phyloP scores from a whole-genome alignment of 2,797 vertebrate species.

The Esox masquinongy region DNA sequence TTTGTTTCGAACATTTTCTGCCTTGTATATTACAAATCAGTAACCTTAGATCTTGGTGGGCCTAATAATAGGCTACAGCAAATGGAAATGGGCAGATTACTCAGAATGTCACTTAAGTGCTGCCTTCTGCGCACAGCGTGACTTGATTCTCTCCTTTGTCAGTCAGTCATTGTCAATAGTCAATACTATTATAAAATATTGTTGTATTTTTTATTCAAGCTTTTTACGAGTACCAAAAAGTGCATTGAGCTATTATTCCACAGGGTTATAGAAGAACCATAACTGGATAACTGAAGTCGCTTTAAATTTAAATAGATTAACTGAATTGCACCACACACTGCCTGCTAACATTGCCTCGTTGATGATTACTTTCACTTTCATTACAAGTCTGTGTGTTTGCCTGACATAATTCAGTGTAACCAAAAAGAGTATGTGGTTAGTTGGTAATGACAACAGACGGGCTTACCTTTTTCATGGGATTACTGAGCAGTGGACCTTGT shows the following conservation, averaged over 20 bases:
- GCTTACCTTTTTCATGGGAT: not conserved
- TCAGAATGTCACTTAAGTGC: no score
- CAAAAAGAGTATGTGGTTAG: not conserved
- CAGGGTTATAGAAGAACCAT: not conserved
- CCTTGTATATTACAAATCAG: no score
- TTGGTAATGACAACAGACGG: not conserved
- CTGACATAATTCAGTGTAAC: not conserved
- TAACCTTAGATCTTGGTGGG: no score
- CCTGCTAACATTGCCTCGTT: not conserved
- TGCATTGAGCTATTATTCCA: not conserved
- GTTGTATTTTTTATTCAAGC: not conserved
- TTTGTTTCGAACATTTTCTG: no score
- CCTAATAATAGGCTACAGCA: no score
- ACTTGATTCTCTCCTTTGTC: no score
- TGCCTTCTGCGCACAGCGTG: no score
- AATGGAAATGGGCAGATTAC: no score
- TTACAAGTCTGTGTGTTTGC: not conserved
- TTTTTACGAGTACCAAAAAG: not conserved
- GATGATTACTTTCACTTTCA: not conserved
- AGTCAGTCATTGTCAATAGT: no score
- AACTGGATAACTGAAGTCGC: not conserved
- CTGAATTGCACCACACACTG: not conserved
- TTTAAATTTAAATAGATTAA: not conserved
- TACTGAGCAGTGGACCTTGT: not conserved
- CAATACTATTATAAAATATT: no score